Conservation (phyloP, 2,797 vertebrate species). For the Galaxias olidus region DNA sequence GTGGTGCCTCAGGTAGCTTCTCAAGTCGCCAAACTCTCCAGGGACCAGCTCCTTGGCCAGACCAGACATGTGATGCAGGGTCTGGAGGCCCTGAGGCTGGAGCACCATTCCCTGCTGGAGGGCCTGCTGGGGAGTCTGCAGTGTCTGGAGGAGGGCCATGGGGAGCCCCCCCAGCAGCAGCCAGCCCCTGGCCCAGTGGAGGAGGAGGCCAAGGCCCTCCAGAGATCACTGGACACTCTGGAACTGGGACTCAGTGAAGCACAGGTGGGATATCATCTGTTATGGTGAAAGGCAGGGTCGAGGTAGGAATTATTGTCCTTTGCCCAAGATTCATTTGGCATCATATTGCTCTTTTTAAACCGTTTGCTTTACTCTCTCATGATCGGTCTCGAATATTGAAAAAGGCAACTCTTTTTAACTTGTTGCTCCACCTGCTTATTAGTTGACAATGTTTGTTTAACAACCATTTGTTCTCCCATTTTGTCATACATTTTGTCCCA, state of each 20-base stretch:
- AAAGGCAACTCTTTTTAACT: too few species aligned
- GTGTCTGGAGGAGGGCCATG: neutral
- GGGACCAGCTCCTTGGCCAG: constrained; percentile 3
- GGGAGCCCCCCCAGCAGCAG: neutral
- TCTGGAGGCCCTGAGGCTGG: constrained; percentile 8
- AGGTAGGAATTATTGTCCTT: too few species aligned
- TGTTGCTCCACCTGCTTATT: too few species aligned
- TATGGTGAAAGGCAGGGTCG: neutral
- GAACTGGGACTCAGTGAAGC: constrained; percentile 8
- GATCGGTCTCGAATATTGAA: too few species aligned
- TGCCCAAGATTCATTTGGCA: too few species aligned
- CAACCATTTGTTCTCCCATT: too few species aligned
- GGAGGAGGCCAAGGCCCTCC: constrained; percentile 3
- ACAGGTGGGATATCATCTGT: neutral
- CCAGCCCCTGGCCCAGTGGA: neutral
- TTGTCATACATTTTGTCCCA: too few species aligned
- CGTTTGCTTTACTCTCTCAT: too few species aligned
- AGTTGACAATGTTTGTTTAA: too few species aligned
- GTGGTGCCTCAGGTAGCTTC: neutral
- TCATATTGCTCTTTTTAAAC: too few species aligned
- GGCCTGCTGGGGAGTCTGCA: constrained; percentile 4
- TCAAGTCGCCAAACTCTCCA: neutral
- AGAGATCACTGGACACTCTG: constrained; percentile 1
- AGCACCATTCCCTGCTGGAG: constrained; percentile 10
- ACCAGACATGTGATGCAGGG: constrained; percentile 13